Evolutionary conservation across 1,140 invertebrate species (phyloP).

Genomic region (Drosophila setifemur): DNA sequence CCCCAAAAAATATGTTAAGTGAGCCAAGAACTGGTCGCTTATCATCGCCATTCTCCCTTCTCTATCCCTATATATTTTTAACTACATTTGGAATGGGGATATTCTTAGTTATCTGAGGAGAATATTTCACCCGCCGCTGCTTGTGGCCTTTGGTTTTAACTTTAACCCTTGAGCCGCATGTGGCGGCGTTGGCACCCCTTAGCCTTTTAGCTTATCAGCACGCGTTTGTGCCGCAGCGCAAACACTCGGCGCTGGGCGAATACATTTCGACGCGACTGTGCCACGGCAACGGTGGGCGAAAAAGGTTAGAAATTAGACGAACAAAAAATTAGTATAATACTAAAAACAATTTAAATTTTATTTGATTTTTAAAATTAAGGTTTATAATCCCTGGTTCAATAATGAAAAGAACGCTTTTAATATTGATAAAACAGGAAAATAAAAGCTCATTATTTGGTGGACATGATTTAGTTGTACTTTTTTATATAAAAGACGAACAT

Average conservation of each 20-base stretch:
- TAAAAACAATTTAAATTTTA: too few species aligned
- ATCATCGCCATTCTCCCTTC: constrained; percentile 62
- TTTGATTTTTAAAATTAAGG: too few species aligned
- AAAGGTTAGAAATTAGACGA: too few species aligned
- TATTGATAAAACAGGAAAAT: too few species aligned
- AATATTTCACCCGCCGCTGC: constrained; percentile 4
- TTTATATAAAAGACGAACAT: too few species aligned
- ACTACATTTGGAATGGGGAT: constrained; percentile 40
- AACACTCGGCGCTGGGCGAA: constrained; percentile 18
- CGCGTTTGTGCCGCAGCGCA: constrained; percentile 58
- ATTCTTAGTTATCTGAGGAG: constrained; percentile 29
- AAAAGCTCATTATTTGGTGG: too few species aligned
- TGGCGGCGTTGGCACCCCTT: constrained; percentile 39
- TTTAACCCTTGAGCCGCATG: constrained; percentile 44
- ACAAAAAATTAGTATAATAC: too few species aligned
- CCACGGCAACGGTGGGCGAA: not conserved
- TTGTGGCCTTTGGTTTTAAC: constrained; percentile 27
- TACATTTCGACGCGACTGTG: constrained; percentile 20
- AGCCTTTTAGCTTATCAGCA: constrained; percentile 71
- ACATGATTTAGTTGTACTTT: too few species aligned
- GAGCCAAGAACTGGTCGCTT: constrained; percentile 45
- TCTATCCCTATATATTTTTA: constrained; percentile 34
- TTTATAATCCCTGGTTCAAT: too few species aligned
- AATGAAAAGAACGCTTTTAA: too few species aligned
- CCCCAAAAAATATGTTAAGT: constrained; percentile 80